Percentiles rank a stretch among this genome's conserved stretches.
Conservation (phyloP, 2,888 invertebrate genomes). For the Baccha elongata region DNA sequence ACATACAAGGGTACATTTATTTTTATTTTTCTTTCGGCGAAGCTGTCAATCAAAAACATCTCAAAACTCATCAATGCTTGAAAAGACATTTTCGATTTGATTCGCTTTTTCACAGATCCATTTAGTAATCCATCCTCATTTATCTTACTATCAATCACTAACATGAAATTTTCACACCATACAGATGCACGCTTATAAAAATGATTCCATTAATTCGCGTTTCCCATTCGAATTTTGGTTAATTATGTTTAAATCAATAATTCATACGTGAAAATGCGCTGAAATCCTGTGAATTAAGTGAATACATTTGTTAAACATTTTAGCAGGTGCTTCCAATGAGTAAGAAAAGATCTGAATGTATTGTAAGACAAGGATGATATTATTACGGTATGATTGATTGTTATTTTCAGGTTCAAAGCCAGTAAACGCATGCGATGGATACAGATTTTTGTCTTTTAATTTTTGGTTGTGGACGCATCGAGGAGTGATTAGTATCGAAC, state of each 20-base stretch:
- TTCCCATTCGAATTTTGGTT: background rate
- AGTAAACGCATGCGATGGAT: too few relatives aligned
- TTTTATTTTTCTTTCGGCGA: background rate
- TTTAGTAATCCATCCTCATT: background rate
- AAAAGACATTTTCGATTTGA: background rate
- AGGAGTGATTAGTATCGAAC: too few relatives aligned
- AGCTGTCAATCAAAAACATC: background rate
- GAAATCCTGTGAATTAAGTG: slow-evolving; percentile 1
- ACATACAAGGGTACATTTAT: background rate
- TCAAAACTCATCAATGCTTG: background rate
- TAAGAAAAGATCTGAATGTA: too few relatives aligned
- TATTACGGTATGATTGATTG: too few relatives aligned
- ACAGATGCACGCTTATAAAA: background rate
- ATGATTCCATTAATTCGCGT: background rate
- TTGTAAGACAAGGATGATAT: too few relatives aligned
- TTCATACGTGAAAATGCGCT: slow-evolving; percentile 9
- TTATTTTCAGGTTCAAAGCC: too few relatives aligned
- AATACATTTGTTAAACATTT: background rate
- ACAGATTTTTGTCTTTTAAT: too few relatives aligned
- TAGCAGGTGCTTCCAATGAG: slow-evolving; percentile 6
- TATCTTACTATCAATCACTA: slow-evolving; percentile 4
- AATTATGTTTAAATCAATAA: background rate
- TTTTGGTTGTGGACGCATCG: too few relatives aligned
- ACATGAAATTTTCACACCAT: background rate
- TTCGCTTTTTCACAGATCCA: background rate